These are phyloP conservation scores for Paramormyrops kingsleyae DNA, from an alignment of 2,113 vertebrate genomes.

Conservation along the genomic window DNA sequence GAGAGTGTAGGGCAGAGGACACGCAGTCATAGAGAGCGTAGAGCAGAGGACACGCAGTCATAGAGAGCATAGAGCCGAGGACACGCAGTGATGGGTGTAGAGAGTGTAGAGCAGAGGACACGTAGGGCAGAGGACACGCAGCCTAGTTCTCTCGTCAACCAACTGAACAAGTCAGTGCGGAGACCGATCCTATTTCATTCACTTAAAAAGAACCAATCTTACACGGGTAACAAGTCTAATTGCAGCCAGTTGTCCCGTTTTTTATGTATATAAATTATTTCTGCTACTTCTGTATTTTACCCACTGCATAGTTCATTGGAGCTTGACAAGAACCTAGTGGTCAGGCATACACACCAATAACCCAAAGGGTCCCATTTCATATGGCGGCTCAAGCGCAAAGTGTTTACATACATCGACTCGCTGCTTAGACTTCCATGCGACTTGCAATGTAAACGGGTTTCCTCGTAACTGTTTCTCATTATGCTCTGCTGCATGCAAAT, in stretches of 20 bases:
- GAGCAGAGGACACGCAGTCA: too few species aligned
- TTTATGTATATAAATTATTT: not conserved
- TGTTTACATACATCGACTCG: not conserved
- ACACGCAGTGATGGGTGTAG: too few species aligned
- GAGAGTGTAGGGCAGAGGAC: too few species aligned
- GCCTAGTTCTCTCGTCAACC: not conserved
- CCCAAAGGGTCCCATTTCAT: not conserved
- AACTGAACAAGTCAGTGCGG: not conserved
- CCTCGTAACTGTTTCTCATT: not conserved
- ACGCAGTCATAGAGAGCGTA: too few species aligned
- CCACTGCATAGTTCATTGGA: not conserved
- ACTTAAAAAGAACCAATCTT: not conserved
- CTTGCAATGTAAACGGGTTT: not conserved
- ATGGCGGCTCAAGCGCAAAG: not conserved
- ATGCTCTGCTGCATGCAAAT: not conserved
- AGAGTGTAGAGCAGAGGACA: too few species aligned
- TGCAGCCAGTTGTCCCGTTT: not conserved
- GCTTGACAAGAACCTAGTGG: not conserved
- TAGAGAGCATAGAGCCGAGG: too few species aligned
- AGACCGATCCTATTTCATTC: not conserved
- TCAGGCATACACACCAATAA: not conserved
- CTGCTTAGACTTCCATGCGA: not conserved
- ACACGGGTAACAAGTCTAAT: not conserved
- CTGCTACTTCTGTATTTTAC: not conserved
- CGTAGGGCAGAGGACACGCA: not conserved